phyloP scores from a whole-genome alignment of 2,797 vertebrate genomes.

The Lithobates sylvaticus region DNA sequence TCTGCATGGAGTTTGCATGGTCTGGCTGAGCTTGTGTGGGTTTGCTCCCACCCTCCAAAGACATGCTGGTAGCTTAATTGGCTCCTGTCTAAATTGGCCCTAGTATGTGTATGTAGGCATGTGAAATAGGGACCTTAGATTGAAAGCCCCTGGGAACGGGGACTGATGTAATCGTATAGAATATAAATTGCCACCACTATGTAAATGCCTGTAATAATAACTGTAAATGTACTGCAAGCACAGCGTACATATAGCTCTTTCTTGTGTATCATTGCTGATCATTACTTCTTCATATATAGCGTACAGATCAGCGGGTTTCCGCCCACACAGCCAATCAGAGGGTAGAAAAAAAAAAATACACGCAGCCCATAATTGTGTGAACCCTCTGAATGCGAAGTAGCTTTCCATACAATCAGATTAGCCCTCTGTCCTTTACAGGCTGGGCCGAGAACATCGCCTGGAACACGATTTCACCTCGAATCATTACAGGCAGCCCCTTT shows the following conservation, averaged over 20 bases:
- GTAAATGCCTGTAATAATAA: too few relatives aligned
- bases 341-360: background rate
- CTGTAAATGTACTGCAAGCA: background rate
- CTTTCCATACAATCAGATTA: conserved; percentile 51
- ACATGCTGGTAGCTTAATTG: too few relatives aligned
- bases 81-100: too few relatives aligned
- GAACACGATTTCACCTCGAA: conserved; percentile 37
- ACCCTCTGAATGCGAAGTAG: background rate
- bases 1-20: too few relatives aligned
- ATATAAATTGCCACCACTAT: too few relatives aligned
- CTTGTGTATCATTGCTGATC: background rate
- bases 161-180: too few relatives aligned
- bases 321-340: conserved; percentile 4
- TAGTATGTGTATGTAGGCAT: too few relatives aligned
- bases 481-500: conserved; percentile 26
- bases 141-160: too few relatives aligned
- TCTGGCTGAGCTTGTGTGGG: too few relatives aligned
- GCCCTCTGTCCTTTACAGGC: conserved; percentile 2
- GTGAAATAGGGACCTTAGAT: too few relatives aligned
- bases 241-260: background rate
- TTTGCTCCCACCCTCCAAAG: too few relatives aligned
- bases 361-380: background rate
- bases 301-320: background rate
- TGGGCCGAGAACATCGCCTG: conserved; percentile 9
- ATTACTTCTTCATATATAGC: background rate